These are phyloP conservation scores for Mus spretus DNA, from an alignment of 2,797 vertebrate genomes.

Conservation along the genomic window DNA sequence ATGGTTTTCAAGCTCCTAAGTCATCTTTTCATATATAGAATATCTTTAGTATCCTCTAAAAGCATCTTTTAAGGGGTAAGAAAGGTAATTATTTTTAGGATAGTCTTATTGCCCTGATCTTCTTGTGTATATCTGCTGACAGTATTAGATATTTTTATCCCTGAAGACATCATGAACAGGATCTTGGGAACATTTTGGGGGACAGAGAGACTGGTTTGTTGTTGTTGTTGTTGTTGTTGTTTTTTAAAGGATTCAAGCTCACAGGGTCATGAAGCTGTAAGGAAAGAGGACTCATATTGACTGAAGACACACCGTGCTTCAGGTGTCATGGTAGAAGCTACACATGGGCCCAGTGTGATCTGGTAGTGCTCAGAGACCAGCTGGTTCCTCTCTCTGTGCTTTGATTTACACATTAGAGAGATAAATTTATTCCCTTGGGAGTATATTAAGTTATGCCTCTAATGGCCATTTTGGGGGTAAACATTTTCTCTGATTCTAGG, in stretches of 20 bases:
- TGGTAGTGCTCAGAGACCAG: neutral
- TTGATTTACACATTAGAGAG: conserved; percentile 24
- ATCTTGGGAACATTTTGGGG: neutral
- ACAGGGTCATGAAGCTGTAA: neutral
- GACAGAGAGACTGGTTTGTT: neutral
- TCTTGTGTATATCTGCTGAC: neutral
- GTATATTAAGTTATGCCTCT: neutral
- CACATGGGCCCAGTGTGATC: neutral
- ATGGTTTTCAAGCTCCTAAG: neutral
- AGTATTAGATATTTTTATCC: neutral
- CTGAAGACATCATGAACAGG: neutral
- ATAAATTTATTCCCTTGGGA: conserved; percentile 1
- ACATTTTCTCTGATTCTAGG: conserved; percentile 24
- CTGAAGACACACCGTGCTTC: neutral
- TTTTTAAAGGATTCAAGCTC: neutral
- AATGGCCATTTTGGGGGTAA: neutral
- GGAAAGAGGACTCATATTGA: neutral
- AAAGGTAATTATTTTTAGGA: neutral
- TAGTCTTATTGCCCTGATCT: neutral
- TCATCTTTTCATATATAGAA: neutral
- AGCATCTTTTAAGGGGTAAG: neutral
- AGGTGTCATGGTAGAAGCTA: neutral
- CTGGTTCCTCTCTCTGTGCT: conserved; percentile 6
- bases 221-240: too few relatives aligned
- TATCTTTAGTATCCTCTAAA: neutral